These are phyloP conservation scores for Oreocharis arfaki DNA, from an alignment of 2,113 vertebrate genomes.

Conservation along the genomic window DNA sequence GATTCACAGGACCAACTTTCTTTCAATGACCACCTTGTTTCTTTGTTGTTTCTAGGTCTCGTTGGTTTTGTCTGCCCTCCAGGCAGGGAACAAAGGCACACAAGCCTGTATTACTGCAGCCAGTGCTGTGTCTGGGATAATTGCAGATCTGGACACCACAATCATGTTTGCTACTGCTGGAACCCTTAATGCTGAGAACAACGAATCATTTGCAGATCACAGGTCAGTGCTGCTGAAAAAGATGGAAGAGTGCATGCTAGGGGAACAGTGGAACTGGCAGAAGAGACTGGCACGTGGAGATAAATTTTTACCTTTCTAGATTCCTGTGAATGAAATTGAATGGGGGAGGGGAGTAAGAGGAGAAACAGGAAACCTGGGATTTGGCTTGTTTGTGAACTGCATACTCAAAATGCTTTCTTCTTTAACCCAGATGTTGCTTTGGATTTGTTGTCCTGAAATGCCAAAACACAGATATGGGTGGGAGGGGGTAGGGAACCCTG, in stretches of 20 bases:
- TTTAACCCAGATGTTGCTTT: neutral
- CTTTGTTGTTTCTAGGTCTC: constrained; percentile 80
- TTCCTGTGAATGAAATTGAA: neutral
- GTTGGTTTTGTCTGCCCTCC: constrained; percentile 92
- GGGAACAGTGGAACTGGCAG: neutral
- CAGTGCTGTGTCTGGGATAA: constrained; percentile 93
- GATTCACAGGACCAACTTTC: neutral
- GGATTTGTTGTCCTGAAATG: neutral
- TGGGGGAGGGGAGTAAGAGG: neutral
- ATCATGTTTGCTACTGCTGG: constrained; percentile 99
- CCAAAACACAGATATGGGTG: neutral
- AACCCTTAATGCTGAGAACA: constrained; percentile 92
- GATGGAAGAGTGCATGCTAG: rapidly evolving
- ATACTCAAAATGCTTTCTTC: neutral
- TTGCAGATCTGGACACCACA: constrained; percentile 97
- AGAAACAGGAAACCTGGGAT: neutral
- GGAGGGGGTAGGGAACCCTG: neutral
- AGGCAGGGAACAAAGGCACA: constrained; percentile 97
- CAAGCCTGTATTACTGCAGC: constrained; percentile 97
- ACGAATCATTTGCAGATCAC: constrained; percentile 96
- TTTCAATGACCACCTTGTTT: neutral
- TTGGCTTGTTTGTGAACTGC: neutral
- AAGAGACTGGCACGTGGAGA: neutral
- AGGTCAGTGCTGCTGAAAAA: constrained; percentile 71
- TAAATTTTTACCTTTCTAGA: neutral